These are phyloP conservation scores for Drosophila lowei DNA, from an alignment of 1,140 invertebrate species.

Conservation along the genomic window DNA sequence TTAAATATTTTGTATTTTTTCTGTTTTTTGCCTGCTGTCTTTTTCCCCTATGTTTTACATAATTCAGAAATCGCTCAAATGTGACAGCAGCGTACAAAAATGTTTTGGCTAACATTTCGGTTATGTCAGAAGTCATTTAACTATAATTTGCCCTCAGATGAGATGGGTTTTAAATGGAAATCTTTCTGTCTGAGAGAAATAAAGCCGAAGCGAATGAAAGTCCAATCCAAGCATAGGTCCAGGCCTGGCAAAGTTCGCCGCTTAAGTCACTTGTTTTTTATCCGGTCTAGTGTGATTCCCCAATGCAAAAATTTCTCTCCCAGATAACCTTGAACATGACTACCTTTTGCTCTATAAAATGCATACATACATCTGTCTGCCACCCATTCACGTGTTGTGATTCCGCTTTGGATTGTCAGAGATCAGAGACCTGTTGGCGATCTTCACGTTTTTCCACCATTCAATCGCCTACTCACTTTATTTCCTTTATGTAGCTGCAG, in stretches of 20 bases:
- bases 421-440: not conserved
- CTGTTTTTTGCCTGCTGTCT: not conserved
- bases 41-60: constrained; percentile 29
- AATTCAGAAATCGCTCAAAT: constrained; percentile 71
- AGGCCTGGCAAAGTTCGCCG: constrained; percentile 58
- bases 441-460: constrained; percentile 39
- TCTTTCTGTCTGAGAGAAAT: constrained; percentile 19
- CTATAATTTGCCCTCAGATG: constrained; percentile 54
- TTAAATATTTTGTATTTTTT: constrained; percentile 58
- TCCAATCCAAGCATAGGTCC: constrained; percentile 37
- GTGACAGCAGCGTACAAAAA: constrained; percentile 42
- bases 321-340: constrained; percentile 1
- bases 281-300: not conserved
- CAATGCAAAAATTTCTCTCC: constrained; percentile 6
- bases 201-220: constrained; percentile 44
- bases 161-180: constrained; percentile 32
- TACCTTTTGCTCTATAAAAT: constrained; percentile 4
- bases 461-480: not conserved
- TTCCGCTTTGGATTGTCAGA: constrained; percentile 1
- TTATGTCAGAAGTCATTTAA: constrained; percentile 64
- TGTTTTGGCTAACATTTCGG: constrained; percentile 42
- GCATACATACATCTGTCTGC: not conserved
- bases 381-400: constrained; percentile 14
- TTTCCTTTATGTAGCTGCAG: constrained; percentile 30
- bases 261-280: constrained; percentile 61